A percentile compares a stretch with the other conserved stretches of the same genome.
These are phyloP conservation scores for Heterodera filipjevi DNA, from an alignment of 2,888 invertebrate species.

Conservation along the genomic window DNA sequence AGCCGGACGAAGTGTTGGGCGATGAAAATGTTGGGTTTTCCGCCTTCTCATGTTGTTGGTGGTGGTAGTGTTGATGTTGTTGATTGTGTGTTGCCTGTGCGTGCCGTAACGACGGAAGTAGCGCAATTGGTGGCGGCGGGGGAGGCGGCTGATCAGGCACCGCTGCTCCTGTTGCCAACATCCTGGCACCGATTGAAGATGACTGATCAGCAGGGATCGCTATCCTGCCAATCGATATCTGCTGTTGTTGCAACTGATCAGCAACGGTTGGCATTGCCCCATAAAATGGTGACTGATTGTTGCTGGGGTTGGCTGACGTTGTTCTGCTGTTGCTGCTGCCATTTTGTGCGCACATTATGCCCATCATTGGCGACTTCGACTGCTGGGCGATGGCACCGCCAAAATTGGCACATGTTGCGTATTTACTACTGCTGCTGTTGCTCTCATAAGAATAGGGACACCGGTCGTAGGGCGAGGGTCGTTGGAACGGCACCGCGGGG, in stretches of 20 bases:
- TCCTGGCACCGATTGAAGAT: not conserved
- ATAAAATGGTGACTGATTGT: not conserved
- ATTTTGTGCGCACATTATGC: not conserved
- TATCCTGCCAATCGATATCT: no score
- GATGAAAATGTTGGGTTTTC: conserved; percentile 13
- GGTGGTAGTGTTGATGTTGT: no score
- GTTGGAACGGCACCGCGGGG: not conserved
- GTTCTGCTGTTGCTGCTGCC: not conserved
- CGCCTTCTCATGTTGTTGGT: not conserved
- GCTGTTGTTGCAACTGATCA: not conserved
- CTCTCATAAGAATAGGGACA: not conserved
- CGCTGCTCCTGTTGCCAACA: not conserved
- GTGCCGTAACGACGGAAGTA: conserved; percentile 21
- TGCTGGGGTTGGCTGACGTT: not conserved
- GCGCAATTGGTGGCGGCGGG: conserved; percentile 26
- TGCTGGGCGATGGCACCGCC: not conserved
- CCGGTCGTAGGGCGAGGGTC: conserved; percentile 13
- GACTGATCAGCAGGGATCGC: conserved; percentile 11
- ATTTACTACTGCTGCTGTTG: not conserved
- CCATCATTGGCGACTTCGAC: conserved; percentile 1
- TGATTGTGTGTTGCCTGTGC: not conserved
- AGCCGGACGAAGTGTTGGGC: conserved; percentile 29
- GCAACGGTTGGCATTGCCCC: not conserved
- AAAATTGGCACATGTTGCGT: conserved; percentile 5
- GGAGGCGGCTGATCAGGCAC: conserved; percentile 23